Conservation (phyloP, 1,140 invertebrate species). For the Tetramorium parvispinum region DNA sequence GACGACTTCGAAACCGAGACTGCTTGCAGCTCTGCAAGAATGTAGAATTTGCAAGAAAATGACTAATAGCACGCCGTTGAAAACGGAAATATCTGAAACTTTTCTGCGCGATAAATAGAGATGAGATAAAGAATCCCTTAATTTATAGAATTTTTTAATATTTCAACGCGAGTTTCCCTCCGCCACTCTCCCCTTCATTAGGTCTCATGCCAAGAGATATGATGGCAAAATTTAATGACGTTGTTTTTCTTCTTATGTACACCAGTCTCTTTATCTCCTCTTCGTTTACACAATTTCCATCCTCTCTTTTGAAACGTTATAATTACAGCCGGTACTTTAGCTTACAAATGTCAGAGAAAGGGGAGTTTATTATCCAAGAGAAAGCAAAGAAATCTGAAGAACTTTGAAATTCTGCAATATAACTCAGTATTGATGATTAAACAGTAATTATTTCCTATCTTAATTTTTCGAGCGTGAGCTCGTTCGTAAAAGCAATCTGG, state of each 20-base stretch:
- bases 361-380: conserved; percentile 47
- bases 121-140: background rate
- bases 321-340: conserved; percentile 33
- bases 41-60: conserved; percentile 32
- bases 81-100: conserved; percentile 26
- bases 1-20: conserved; percentile 36
- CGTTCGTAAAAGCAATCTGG: background rate
- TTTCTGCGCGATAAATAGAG: conserved; percentile 27
- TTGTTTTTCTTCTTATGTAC: background rate
- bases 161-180: background rate
- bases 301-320: conserved; percentile 2
- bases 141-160: conserved; percentile 38
- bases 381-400: conserved; percentile 14
- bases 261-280: background rate
- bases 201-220: background rate
- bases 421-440: conserved; percentile 21
- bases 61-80: conserved; percentile 13
- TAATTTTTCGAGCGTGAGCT: conserved; percentile 21
- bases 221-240: conserved; percentile 28
- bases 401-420: conserved; percentile 1
- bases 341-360: conserved; percentile 32
- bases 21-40: conserved; percentile 40
- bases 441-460: conserved; percentile 14
- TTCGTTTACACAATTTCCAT: conserved; percentile 31
- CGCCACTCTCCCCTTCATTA: background rate